A percentile compares a stretch with the other conserved stretches of the same genome.
These are phyloP conservation scores for Ferdinandea cuprea DNA, from an alignment of 2,888 invertebrate species.

Conservation along the genomic window DNA sequence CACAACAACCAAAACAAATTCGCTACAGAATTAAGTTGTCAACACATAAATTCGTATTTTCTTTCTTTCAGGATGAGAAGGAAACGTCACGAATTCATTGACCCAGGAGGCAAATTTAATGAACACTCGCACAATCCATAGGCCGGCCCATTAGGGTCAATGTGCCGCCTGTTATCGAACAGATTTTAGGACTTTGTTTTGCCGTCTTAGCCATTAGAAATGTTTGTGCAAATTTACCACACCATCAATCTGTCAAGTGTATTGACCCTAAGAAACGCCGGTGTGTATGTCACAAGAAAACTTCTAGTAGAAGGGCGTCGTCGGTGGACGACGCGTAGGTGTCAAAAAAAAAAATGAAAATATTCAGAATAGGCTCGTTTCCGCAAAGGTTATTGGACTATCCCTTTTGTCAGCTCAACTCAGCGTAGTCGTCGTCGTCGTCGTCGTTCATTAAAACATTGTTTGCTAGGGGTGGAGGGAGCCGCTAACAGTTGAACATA, in stretches of 20 bases:
- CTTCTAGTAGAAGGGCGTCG: conserved; percentile 38
- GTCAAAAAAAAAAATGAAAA: conserved; percentile 12
- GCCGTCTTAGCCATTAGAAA: conserved; percentile 49
- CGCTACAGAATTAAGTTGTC: conserved; percentile 23
- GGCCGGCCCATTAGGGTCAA: conserved; percentile 42
- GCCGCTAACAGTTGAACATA: conserved; percentile 11
- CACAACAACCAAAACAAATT: background rate
- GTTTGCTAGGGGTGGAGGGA: background rate
- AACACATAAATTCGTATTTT: conserved; percentile 24
- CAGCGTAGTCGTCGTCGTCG: no score
- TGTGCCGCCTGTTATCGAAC: conserved; percentile 2
- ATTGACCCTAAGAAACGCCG: conserved; percentile 55
- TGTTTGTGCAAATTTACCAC: conserved; percentile 56
- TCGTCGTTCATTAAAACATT: conserved; percentile 18
- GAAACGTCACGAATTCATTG: conserved; percentile 59
- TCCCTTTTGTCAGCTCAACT: conserved; percentile 47
- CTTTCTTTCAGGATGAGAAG: conserved; percentile 18
- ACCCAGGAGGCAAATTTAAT: conserved; percentile 69
- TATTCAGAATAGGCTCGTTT: conserved; percentile 30
- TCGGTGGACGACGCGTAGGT: conserved; percentile 30
- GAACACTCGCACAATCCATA: conserved; percentile 49
- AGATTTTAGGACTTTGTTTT: background rate
- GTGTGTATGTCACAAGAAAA: conserved; percentile 20
- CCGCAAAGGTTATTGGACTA: conserved; percentile 63
- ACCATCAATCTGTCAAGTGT: conserved; percentile 36